These are phyloP conservation scores for Mirza zaza DNA, from an alignment of 2,113 vertebrate species.

Conservation along the genomic window DNA sequence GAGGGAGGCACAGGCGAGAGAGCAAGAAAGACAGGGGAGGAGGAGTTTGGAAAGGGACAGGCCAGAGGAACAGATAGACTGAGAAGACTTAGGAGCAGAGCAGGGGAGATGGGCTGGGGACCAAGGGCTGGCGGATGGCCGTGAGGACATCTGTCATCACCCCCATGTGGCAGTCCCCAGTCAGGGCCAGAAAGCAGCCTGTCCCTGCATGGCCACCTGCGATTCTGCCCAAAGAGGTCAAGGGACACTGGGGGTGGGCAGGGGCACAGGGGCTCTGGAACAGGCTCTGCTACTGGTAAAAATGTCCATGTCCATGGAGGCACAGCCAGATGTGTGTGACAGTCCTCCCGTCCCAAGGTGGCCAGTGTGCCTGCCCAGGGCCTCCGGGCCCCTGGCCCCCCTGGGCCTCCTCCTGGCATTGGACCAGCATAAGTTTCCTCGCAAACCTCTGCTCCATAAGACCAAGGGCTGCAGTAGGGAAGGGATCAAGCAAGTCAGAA, in stretches of 20 bases:
- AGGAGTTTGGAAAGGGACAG: neutral
- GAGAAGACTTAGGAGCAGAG: fast-evolving
- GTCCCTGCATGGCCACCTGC: neutral
- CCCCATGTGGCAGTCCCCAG: too few relatives aligned
- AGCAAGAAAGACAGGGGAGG: neutral
- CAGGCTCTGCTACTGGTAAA: slow-evolving; percentile 21
- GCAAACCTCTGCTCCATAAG: neutral
- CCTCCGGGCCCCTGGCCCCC: too few relatives aligned
- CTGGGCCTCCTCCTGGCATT: neutral
- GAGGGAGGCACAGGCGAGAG: neutral
- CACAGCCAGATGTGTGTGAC: fast-evolving
- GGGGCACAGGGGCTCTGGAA: neutral
- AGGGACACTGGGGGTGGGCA: neutral
- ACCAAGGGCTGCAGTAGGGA: neutral
- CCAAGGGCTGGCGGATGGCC: fast-evolving
- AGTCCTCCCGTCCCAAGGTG: neutral
- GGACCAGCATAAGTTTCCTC: slow-evolving; percentile 4
- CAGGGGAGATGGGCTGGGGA: neutral
- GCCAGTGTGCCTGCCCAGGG: neutral
- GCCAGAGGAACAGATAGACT: neutral
- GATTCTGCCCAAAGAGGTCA: neutral
- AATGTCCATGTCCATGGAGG: slow-evolving; percentile 15
- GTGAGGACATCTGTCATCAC: neutral
- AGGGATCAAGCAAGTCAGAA: neutral
- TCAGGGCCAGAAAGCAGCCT: neutral